A percentile compares a stretch with the other conserved stretches of the same genome.
Conservation (phyloP, 2,888 invertebrate species). For the Philhelius pedissequus region DNA sequence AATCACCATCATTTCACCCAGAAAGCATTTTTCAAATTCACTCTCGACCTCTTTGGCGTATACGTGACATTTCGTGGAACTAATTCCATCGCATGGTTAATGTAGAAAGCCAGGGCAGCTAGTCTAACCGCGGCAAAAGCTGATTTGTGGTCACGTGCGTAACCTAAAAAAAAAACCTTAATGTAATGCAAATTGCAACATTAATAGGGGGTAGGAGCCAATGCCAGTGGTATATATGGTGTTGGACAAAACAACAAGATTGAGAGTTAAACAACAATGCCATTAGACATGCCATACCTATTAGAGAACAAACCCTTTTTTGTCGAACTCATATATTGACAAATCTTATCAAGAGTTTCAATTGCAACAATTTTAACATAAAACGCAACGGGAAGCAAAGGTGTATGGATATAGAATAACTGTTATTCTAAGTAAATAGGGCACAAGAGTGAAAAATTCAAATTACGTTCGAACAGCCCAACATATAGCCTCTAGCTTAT, state of each 20-base stretch:
- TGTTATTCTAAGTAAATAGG: not conserved
- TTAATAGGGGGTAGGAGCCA: too few relatives aligned
- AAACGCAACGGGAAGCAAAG: not conserved
- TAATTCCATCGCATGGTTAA: not conserved
- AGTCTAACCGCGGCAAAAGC: not conserved
- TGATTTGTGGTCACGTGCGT: conserved; percentile 5
- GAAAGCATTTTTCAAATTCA: not conserved
- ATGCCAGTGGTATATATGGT: too few relatives aligned
- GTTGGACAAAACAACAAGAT: not conserved
- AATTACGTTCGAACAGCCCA: not conserved
- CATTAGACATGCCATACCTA: not conserved
- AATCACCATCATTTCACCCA: not conserved
- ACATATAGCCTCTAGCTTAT: not conserved
- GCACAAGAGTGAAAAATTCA: not conserved
- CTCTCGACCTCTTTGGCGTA: not conserved
- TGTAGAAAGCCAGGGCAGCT: not conserved
- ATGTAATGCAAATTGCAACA: not conserved
- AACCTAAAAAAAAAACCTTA: not conserved
- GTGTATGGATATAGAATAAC: not conserved
- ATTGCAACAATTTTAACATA: conserved; percentile 1
- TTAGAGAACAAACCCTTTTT: not conserved
- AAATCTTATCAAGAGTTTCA: not conserved
- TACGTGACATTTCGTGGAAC: conserved; percentile 4
- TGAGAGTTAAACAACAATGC: not conserved
- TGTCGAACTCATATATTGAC: too few relatives aligned